These are phyloP conservation scores for Lucilia sericata DNA, from an alignment of 1,140 invertebrate species.

Conservation along the genomic window DNA sequence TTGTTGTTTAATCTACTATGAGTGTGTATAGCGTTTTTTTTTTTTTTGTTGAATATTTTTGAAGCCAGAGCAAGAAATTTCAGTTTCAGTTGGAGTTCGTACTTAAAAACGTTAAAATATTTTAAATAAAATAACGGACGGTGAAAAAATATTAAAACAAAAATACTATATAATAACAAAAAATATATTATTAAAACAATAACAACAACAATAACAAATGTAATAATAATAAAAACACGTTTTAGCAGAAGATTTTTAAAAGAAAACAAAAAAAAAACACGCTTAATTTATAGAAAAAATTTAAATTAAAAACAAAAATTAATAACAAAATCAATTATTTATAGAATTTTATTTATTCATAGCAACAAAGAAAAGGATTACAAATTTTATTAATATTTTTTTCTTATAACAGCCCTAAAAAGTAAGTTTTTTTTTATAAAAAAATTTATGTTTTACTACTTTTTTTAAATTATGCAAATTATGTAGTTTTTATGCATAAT, in stretches of 20 bases:
- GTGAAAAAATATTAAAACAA: background rate
- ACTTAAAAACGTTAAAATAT: constrained; percentile 40
- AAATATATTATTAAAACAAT: background rate
- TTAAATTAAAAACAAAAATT: background rate
- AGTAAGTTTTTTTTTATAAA: background rate
- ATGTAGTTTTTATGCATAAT: background rate
- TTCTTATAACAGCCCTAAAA: too few species aligned
- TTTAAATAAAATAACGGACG: constrained; percentile 8
- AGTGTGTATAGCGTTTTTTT: background rate
- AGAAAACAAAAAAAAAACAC: background rate
- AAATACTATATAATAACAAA: background rate
- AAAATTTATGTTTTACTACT: background rate
- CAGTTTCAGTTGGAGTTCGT: constrained; percentile 38
- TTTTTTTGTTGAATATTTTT: background rate
- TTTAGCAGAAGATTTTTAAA: constrained; percentile 5
- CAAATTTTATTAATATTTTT: background rate
- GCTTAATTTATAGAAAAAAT: background rate
- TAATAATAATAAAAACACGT: background rate
- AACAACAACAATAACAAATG: background rate
- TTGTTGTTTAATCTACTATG: background rate
- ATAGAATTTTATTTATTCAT: too few species aligned
- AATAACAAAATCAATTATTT: too few species aligned
- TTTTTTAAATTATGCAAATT: constrained; percentile 3
- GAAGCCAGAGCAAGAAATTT: constrained; percentile 40
- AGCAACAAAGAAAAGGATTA: background rate